phyloP scores from a whole-genome alignment of 2,797 vertebrate genomes.

The Masticophis lateralis region DNA sequence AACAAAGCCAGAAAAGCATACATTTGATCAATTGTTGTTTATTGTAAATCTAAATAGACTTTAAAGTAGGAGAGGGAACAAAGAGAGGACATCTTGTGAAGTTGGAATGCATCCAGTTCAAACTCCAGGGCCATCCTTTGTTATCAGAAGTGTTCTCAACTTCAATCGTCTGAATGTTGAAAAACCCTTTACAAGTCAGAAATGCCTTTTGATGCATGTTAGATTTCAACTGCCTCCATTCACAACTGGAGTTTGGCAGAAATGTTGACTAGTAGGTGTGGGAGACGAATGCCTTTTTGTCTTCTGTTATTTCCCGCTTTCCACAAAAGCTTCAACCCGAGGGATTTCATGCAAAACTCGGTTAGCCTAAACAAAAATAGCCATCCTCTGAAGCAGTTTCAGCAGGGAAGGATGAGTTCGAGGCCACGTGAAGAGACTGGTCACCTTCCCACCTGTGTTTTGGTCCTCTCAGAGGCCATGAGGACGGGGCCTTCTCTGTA shows the following conservation, averaged over 20 bases:
- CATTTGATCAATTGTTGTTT: background rate
- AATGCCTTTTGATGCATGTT: background rate
- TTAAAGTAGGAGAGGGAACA: background rate
- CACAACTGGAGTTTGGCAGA: background rate
- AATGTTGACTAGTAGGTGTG: background rate
- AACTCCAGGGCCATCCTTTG: background rate
- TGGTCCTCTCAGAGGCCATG: background rate
- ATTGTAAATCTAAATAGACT: background rate
- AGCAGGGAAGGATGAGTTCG: background rate
- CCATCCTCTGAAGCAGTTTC: background rate
- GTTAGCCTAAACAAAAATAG: background rate
- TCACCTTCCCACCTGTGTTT: background rate
- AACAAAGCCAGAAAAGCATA: background rate
- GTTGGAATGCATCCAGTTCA: fast-evolving
- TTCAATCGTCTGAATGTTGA: background rate
- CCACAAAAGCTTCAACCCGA: background rate
- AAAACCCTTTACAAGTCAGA: conserved; percentile 15
- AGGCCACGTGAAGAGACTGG: background rate
- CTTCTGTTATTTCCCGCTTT: background rate
- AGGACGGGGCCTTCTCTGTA: background rate
- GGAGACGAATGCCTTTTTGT: background rate
- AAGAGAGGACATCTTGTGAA: background rate
- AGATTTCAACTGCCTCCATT: background rate
- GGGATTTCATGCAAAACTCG: background rate
- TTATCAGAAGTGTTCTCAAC: background rate